Evolutionary conservation across 2,113 vertebrate species (phyloP).

Genomic region (Pomatorhinus ruficollis): DNA sequence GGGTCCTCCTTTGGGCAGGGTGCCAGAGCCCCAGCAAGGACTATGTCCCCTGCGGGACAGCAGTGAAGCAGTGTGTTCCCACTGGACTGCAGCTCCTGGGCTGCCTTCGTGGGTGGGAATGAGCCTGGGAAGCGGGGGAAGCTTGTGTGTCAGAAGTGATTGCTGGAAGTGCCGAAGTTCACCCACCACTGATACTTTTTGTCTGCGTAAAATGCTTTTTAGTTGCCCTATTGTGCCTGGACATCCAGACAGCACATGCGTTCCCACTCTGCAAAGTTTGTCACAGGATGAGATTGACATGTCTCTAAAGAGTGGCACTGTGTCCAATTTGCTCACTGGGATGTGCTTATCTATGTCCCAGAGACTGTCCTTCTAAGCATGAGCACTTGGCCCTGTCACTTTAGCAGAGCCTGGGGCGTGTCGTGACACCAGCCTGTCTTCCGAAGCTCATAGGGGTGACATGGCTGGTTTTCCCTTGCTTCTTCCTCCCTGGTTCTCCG

Average conservation of each 20-base stretch:
- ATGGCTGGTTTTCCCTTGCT: neutral
- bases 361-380: neutral
- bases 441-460: accelerated
- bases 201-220: accelerated
- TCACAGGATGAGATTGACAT: neutral
- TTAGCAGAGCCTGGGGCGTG: neutral
- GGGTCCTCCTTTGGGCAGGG: neutral
- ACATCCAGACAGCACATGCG: neutral
- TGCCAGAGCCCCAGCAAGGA: neutral
- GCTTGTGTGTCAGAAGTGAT: accelerated
- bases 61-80: too few species aligned
- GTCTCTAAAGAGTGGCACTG: accelerated
- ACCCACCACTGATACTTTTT: neutral
- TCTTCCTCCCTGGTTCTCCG: neutral
- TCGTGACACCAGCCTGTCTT: neutral
- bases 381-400: accelerated
- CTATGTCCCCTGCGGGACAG: accelerated
- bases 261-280: neutral
- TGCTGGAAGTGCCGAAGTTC: neutral
- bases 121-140: neutral
- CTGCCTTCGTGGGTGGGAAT: neutral
- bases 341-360: neutral
- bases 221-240: neutral
- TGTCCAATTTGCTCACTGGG: neutral
- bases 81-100: neutral